Conservation (phyloP, 2,113 vertebrate genomes). For the Notarius lentiginosus region DNA sequence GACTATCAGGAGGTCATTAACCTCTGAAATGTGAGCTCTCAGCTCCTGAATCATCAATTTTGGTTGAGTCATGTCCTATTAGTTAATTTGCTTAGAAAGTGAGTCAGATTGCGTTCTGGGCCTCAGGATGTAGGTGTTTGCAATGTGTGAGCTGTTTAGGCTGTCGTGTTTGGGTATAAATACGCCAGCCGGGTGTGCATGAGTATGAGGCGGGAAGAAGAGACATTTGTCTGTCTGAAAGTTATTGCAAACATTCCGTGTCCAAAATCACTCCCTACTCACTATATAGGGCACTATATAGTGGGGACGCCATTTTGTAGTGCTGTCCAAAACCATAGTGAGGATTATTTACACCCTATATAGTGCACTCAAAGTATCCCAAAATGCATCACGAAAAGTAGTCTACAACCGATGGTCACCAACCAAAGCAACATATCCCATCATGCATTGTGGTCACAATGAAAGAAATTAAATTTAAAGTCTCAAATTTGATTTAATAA, state of each 20-base stretch:
- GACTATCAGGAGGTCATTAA: background rate
- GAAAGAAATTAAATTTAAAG: too few relatives aligned
- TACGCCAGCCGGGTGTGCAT: background rate
- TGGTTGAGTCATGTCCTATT: background rate
- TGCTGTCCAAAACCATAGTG: too few relatives aligned
- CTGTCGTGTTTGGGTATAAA: background rate
- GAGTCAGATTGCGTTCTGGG: slow-evolving; percentile 7
- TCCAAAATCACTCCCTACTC: too few relatives aligned
- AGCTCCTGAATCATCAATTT: background rate
- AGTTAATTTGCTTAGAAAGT: background rate
- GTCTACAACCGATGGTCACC: too few relatives aligned
- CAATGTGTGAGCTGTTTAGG: background rate
- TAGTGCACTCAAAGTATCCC: too few relatives aligned
- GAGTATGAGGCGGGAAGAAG: background rate
- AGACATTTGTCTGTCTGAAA: background rate
- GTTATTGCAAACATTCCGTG: background rate
- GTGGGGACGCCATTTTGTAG: too few relatives aligned
- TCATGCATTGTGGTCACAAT: too few relatives aligned
- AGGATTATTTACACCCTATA: too few relatives aligned
- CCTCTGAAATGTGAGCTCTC: background rate
- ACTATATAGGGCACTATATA: too few relatives aligned
- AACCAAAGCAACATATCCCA: too few relatives aligned
- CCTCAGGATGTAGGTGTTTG: background rate
- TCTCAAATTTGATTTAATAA: too few relatives aligned
- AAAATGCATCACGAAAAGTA: too few relatives aligned